Conservation (phyloP, 2,113 vertebrate species). For the Stigmatopora nigra region DNA sequence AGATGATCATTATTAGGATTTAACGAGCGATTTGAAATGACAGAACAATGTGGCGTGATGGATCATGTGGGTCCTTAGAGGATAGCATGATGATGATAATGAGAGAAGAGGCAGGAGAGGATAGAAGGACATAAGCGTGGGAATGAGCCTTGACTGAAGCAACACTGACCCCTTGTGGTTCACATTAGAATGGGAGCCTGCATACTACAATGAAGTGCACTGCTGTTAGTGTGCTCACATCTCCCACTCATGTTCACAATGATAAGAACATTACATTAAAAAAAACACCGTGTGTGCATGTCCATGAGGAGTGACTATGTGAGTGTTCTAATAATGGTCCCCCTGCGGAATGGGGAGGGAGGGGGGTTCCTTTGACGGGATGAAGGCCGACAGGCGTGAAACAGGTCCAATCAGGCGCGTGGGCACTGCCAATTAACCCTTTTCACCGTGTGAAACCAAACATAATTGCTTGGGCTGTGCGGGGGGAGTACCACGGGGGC, state of each 20-base stretch:
- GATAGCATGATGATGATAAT: constrained; percentile 18
- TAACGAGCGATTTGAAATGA: constrained; percentile 19
- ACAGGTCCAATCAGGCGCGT: constrained; percentile 72
- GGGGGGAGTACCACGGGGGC: constrained; percentile 51
- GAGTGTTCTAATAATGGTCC: constrained; percentile 50
- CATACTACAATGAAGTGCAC: neutral
- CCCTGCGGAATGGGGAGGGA: constrained; percentile 49
- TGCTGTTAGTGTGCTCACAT: neutral
- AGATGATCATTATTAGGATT: constrained; percentile 12
- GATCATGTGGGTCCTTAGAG: constrained; percentile 20
- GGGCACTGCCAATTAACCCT: constrained; percentile 73
- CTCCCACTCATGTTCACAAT: constrained; percentile 6
- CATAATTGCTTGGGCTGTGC: constrained; percentile 66
- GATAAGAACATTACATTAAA: constrained; percentile 13
- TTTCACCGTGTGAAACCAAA: constrained; percentile 71
- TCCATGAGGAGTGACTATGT: constrained; percentile 23
- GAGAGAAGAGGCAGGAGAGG: neutral
- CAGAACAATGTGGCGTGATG: constrained; percentile 9
- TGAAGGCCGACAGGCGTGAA: constrained; percentile 74
- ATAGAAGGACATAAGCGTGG: neutral
- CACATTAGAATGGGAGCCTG: neutral
- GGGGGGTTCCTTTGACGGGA: constrained; percentile 63
- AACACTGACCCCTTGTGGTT: constrained; percentile 70
- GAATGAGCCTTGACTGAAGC: constrained; percentile 20
- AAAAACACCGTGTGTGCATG: constrained; percentile 12